Percentiles rank a stretch among this genome's conserved stretches.
phyloP scores from a whole-genome alignment of 1,140 invertebrate genomes.

The Penaeus japonicus region DNA sequence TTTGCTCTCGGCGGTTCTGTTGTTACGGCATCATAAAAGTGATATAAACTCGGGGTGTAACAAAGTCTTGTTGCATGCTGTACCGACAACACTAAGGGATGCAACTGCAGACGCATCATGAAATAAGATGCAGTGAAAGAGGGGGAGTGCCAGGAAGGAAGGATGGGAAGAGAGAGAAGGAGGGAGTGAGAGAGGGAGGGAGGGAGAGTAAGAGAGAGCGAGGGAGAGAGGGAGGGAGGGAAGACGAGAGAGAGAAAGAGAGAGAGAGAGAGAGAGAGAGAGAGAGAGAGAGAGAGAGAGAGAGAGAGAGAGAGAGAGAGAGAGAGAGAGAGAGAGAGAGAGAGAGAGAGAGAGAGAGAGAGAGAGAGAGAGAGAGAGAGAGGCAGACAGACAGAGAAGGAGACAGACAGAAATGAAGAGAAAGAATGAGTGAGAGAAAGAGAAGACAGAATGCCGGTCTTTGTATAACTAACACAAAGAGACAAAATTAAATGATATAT shows the following conservation, averaged over 20 bases:
- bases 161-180: background rate
- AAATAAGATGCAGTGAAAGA: too few species aligned
- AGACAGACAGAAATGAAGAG: background rate
- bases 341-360: conserved; percentile 22
- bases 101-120: too few species aligned
- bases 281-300: background rate
- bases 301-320: background rate
- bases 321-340: background rate
- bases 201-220: too few species aligned
- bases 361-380: conserved; percentile 9
- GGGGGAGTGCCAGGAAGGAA: too few species aligned
- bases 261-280: background rate
- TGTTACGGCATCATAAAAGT: too few species aligned
- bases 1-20: too few species aligned
- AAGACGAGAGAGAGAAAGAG: background rate
- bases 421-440: conserved; percentile 1
- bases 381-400: conserved; percentile 2
- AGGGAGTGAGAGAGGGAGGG: background rate
- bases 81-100: too few species aligned
- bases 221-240: background rate
- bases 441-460: too few species aligned
- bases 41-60: too few species aligned
- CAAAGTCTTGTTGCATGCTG: too few species aligned
- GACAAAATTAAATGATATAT: too few species aligned
- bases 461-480: too few species aligned